These are phyloP conservation scores for Toxotes chatareus DNA, from an alignment of 2,113 vertebrate species.

Conservation along the genomic window DNA sequence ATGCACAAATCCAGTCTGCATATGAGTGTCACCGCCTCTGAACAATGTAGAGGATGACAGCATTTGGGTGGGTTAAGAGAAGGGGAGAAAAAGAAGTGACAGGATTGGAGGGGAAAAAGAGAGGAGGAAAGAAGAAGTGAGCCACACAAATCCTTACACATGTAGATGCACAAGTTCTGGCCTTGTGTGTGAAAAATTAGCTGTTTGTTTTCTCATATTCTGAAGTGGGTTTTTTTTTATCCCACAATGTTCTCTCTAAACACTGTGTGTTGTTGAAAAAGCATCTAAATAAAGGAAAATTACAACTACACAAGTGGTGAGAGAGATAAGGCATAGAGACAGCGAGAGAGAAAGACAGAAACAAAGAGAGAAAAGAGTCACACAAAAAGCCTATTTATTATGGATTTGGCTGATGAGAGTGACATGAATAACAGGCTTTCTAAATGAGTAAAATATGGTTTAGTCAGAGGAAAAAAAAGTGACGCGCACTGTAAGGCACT, in stretches of 20 bases:
- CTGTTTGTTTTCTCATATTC: background rate
- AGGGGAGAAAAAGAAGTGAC: background rate
- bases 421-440: slow-evolving; percentile 14
- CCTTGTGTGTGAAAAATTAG: background rate
- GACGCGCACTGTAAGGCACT: background rate
- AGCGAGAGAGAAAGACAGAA: slow-evolving; percentile 4
- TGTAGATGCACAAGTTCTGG: background rate
- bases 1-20: slow-evolving; percentile 47
- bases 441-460: slow-evolving; percentile 36
- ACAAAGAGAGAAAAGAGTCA: background rate
- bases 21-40: slow-evolving; percentile 54
- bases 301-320: background rate
- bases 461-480: background rate
- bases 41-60: slow-evolving; percentile 44
- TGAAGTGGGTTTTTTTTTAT: background rate
- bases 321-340: background rate
- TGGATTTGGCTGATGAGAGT: slow-evolving; percentile 3
- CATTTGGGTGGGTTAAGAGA: slow-evolving; percentile 16
- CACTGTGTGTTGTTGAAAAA: background rate
- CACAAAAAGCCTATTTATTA: background rate
- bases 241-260: background rate
- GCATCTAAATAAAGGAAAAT: background rate
- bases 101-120: background rate
- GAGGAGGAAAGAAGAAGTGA: background rate
- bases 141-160: slow-evolving; percentile 2